Base-by-base conservation (phyloP, 2,113 vertebrate genomes). In the Eudyptes chrysolophus region DNA sequence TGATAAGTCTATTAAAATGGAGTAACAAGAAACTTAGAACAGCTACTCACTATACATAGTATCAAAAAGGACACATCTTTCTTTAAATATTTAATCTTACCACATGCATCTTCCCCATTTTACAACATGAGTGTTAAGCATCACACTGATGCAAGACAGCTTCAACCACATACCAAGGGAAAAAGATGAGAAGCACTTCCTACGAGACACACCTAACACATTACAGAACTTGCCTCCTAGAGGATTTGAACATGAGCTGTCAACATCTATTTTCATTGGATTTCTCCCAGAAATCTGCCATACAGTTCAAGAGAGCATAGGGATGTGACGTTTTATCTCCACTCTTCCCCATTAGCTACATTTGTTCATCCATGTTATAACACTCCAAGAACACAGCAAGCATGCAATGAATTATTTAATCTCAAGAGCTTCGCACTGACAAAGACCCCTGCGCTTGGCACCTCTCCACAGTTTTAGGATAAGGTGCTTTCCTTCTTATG, bases 71-170 rank as follows among this genome's bases (percentile, higher is more conserved):
- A 84, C 77, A 94, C 0, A 0, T 48, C 48, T 71, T 49, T 72
- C 54, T 66, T 84, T 92, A 96, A 95, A 87, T 92, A 95, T 96
- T 94, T 92, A 84, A 94, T 55, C 81, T 72, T 76, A 89, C n/a
- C 89, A 76, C 81, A 61, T 3, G 15, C 69, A 89, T 68, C 85
- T 82, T 69, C n/a, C 25, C 21, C 2, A 1, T 57, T 86, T 60
- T 88, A 86, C 60, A 94, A 40, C 26, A 55, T 4, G 29, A 92
- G 84, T 26, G 26, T 48, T 79, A 89, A 87, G 30, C 14, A 20
- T 34, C 83, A 75, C 42, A 81, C 4, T 29, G 65, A 90, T 40
- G 38, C 40, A 84, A 69, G 83, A 82, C 38, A 94, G 61, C 65
- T 68, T 87, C 38, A 74, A 74, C 26, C 22, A 82, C 24, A 19